Conservation (phyloP, 2,888 invertebrate species). For the Diaperis boleti region DNA sequence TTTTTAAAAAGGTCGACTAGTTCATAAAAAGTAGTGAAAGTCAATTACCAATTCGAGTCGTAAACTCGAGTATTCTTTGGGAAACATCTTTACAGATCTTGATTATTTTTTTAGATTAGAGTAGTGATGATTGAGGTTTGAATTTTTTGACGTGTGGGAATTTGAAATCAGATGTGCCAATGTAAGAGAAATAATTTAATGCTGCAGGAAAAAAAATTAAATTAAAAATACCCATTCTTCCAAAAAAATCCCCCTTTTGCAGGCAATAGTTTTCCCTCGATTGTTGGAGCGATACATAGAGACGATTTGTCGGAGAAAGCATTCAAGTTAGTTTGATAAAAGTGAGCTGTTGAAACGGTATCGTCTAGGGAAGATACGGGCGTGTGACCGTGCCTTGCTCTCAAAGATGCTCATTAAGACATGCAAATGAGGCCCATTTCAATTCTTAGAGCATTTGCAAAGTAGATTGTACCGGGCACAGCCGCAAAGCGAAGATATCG, state of each 20-base stretch:
- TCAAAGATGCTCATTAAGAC: conserved; percentile 65
- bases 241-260: not conserved
- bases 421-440: conserved; percentile 66
- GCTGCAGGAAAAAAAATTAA: no score
- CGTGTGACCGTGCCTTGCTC: conserved; percentile 60
- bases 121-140: no score
- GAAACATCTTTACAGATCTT: no score
- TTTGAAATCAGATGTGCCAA: no score
- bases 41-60: no score
- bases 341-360: conserved; percentile 60
- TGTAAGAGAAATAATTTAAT: no score
- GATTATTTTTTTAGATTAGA: no score
- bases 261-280: not conserved
- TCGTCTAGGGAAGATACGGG: conserved; percentile 45
- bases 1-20: no score
- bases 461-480: conserved; percentile 59
- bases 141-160: no score
- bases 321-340: conserved; percentile 58
- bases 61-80: no score
- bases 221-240: no score
- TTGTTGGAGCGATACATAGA: conserved; percentile 5
- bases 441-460: conserved; percentile 64
- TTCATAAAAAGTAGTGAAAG: no score
- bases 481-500: conserved; percentile 44
- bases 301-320: conserved; percentile 54